Evolutionary conservation across 2,888 invertebrate species (phyloP).

Genomic region (Emesis castigata): DNA sequence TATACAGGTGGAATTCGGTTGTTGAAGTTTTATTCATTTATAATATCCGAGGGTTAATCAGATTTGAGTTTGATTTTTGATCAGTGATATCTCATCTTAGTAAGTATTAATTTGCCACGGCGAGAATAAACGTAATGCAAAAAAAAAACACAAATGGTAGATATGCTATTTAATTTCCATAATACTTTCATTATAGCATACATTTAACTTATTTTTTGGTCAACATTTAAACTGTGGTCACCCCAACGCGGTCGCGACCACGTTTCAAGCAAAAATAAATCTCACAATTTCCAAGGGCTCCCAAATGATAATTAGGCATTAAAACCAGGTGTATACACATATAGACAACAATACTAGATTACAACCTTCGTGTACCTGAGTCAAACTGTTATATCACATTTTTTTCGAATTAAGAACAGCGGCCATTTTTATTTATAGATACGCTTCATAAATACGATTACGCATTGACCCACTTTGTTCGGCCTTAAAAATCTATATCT

Average conservation of each 20-base stretch:
- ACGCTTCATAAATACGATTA: constrained; percentile 23
- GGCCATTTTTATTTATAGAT: constrained; percentile 70
- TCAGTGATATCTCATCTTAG: no score
- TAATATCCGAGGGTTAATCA: no score
- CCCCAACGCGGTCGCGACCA: constrained; percentile 43
- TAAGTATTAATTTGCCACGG: no score
- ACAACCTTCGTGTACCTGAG: constrained; percentile 71
- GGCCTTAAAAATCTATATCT: constrained; percentile 14
- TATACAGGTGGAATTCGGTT: no score
- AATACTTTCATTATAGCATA: constrained; percentile 49
- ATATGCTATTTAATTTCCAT: constrained; percentile 56
- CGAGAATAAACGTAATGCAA: no score
- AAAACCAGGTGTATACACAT: constrained; percentile 43
- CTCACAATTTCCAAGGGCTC: constrained; percentile 39
- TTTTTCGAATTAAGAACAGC: constrained; percentile 71
- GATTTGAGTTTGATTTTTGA: no score
- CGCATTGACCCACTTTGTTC: constrained; percentile 60
- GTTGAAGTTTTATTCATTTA: no score
- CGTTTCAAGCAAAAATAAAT: constrained; percentile 43
- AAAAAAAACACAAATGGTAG: constrained; percentile 46
- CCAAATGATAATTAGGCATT: constrained; percentile 32
- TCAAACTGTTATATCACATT: constrained; percentile 71
- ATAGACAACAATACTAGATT: constrained; percentile 62
- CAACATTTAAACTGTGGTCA: constrained; percentile 43
- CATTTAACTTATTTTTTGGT: constrained; percentile 58